These are phyloP conservation scores for Enteromius paludinosus DNA, from an alignment of 2,797 vertebrate species.

Conservation along the genomic window DNA sequence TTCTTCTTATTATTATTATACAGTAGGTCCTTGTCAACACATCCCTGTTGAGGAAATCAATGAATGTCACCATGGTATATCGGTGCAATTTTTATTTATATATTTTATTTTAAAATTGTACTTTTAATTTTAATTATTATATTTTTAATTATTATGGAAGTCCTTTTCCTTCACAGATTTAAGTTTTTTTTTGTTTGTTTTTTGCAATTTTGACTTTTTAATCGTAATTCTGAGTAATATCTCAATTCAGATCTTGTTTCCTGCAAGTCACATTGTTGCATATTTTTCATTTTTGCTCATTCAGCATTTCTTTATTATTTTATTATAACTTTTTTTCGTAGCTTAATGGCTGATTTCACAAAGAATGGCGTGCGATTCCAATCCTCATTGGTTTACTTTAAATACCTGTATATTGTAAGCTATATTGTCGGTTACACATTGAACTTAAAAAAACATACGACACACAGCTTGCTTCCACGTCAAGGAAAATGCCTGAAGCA, in stretches of 20 bases:
- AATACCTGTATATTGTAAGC: neutral
- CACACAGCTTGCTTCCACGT: neutral
- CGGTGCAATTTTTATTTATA: slow-evolving; percentile 18
- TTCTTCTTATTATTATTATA: neutral
- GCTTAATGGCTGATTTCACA: neutral
- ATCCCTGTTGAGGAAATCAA: neutral
- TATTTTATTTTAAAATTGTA: neutral
- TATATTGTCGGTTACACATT: neutral
- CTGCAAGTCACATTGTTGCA: neutral
- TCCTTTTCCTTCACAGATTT: neutral
- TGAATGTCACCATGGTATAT: slow-evolving; percentile 8
- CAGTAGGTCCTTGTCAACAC: neutral
- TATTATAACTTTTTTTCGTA: neutral
- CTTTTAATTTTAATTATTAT: slow-evolving; percentile 2
- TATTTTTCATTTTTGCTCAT: neutral
- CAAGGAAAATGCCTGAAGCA: slow-evolving; percentile 20
- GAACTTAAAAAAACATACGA: neutral
- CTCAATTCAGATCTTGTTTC: neutral
- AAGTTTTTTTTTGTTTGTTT: neutral
- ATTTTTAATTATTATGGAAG: neutral
- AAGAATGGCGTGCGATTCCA: neutral
- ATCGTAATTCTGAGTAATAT: neutral
- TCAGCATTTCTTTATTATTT: neutral
- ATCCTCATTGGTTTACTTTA: neutral
- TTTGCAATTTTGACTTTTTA: neutral